Conservation (phyloP, 2,888 invertebrate species). For the Papilio elwesi region DNA sequence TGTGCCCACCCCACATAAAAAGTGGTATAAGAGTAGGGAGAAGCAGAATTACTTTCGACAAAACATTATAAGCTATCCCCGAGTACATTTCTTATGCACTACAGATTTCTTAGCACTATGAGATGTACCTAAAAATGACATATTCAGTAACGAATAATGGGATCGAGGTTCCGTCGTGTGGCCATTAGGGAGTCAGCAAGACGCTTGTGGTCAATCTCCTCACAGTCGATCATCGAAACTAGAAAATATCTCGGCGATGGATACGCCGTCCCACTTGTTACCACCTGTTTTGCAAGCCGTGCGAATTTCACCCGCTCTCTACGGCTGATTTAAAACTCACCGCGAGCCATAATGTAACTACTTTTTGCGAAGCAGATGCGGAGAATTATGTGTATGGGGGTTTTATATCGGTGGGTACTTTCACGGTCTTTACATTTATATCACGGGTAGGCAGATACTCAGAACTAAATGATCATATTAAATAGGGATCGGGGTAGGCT, state of each 20-base stretch:
- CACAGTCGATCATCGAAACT: constrained; percentile 13
- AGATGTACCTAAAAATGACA: no score
- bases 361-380: constrained; percentile 10
- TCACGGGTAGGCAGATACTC: not conserved
- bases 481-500: no score
- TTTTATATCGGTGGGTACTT: constrained; percentile 3
- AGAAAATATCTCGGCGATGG: not conserved
- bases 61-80: no score
- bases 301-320: constrained; percentile 37
- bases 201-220: not conserved
- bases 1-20: no score
- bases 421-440: not conserved
- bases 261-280: constrained; percentile 16
- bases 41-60: no score
- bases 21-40: no score
- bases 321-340: constrained; percentile 16
- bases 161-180: not conserved
- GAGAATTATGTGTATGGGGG: not conserved
- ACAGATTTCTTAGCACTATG: no score
- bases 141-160: no score
- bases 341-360: constrained; percentile 1
- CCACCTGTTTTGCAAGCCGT: constrained; percentile 26
- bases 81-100: no score
- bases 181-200: not conserved
- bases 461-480: no score